phyloP scores from a whole-genome alignment of 2,888 invertebrate species.

The Dicyrtoma fusca region DNA sequence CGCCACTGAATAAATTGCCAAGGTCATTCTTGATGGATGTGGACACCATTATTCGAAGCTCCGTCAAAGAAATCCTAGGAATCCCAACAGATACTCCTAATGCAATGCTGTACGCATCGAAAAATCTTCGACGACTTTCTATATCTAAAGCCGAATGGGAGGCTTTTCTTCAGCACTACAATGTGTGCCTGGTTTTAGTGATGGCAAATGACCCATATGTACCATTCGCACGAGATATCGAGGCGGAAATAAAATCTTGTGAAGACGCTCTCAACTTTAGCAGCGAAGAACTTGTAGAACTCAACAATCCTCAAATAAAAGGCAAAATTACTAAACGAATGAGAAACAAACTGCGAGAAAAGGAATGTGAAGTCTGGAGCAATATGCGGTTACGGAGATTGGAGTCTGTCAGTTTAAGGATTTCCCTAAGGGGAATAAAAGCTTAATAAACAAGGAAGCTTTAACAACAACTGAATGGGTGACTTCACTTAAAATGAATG shows the following conservation, averaged over 20 bases:
- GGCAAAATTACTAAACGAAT: background rate
- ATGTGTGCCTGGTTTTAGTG: constrained; percentile 10
- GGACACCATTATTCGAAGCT: background rate
- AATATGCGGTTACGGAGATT: constrained; percentile 11
- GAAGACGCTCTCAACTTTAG: background rate
- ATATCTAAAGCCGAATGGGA: constrained; percentile 28
- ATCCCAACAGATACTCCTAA: constrained; percentile 34
- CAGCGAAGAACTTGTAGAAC: background rate
- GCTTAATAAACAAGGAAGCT: background rate
- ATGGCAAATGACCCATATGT: background rate
- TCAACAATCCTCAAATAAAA: background rate
- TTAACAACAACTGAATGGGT: constrained; percentile 30
- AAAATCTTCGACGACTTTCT: constrained; percentile 19
- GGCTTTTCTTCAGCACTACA: constrained; percentile 26
- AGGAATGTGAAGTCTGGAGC: constrained; percentile 24
- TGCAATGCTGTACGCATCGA: constrained; percentile 29
- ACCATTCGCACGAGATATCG: background rate
- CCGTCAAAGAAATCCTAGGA: constrained; percentile 24
- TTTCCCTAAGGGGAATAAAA: background rate
- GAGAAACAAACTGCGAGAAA: background rate
- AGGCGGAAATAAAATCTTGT: background rate
- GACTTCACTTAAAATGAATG: constrained; percentile 26
- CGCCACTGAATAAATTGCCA: constrained; percentile 20
- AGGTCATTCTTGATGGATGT: background rate
- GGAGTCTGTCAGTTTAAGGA: constrained; percentile 21